Evolutionary conservation across 2,113 vertebrate genomes (phyloP), one percentile per base, ranked within the genome.

Genomic region (Anolis sagrei): DNA sequence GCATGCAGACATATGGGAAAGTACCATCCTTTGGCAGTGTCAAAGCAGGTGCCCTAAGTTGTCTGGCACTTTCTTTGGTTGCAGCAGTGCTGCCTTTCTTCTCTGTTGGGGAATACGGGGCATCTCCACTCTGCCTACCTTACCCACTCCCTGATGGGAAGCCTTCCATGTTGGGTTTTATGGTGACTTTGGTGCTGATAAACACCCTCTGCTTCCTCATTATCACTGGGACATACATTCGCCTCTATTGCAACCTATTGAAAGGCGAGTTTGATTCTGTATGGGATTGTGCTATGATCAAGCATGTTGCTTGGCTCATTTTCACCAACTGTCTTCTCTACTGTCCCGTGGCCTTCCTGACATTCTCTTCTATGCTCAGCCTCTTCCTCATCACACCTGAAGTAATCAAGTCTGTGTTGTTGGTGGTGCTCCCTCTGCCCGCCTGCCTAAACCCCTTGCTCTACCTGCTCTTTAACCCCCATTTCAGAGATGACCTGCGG

Each of bases 221-320:
- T 1, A 96, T 98, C 93, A 98, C 97, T 0, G 97, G 95, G 25
- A 97, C 98, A 90, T 98, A 98, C 96, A 98, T 98, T 92, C 95
- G 97, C 16, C 97, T 99, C 10, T 99, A 98, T 95, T 99, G 98
- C 92, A 96, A 96, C 94, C 94, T 98, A 94, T 97, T 98, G 1
- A 95, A 97, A 64, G 97, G 97, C 0, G 97, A 98, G 85, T 96
- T 97, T 27, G 96, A 97, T 64, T 97, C 97, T 3, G 93, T 97
- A 91, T 98, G 98, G 98, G 98, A 98, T 95, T 98, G 98, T 0
- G 96, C 97, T 89, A 98, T 99, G 97, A 97, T 98, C 91, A 97
- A 98, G 94, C 98, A 99, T 1, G 97, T 99, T 82, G 98, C 98
- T 90, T 98, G 98, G 98, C 96, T 99, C 86, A 98, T 99, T 95